These are phyloP conservation scores for Syncerus caffer DNA, from an alignment of 2,797 vertebrate species.

Conservation along the genomic window DNA sequence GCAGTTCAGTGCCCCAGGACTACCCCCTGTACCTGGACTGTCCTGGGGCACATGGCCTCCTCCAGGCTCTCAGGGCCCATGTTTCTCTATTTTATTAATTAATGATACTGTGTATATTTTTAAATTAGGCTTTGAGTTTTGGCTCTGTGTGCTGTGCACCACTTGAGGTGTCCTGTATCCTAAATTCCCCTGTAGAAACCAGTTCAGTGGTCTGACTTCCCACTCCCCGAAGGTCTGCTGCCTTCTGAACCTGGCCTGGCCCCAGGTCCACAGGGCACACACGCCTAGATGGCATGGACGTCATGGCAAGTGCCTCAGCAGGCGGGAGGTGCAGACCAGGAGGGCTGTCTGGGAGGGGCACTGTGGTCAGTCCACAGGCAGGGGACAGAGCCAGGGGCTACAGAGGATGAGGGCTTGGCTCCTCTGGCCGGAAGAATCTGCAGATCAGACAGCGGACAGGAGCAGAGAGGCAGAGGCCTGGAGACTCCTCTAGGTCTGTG, in stretches of 20 bases:
- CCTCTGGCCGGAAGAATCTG: rapidly evolving
- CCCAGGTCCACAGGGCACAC: no score
- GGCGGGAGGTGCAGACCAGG: background rate
- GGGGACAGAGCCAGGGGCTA: background rate
- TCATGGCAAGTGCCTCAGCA: no score
- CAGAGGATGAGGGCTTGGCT: background rate
- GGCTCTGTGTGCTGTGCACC: background rate
- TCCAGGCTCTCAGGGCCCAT: background rate
- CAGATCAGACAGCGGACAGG: background rate
- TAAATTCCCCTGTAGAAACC: background rate
- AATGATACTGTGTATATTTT: background rate
- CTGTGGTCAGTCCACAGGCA: no score
- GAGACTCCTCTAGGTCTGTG: background rate
- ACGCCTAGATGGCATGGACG: rapidly evolving
- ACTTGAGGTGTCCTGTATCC: background rate
- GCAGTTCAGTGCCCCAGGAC: background rate
- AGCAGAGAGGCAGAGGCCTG: background rate
- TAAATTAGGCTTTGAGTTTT: background rate
- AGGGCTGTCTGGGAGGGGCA: background rate
- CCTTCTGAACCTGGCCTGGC: background rate
- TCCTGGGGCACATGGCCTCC: background rate
- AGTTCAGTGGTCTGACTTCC: background rate
- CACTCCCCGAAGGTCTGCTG: background rate
- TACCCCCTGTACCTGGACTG: background rate
- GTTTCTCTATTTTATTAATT: background rate